Percentiles rank a stretch among this genome's conserved stretches.
Conservation (phyloP, 2,888 invertebrate species). For the Aplocera efformata region DNA sequence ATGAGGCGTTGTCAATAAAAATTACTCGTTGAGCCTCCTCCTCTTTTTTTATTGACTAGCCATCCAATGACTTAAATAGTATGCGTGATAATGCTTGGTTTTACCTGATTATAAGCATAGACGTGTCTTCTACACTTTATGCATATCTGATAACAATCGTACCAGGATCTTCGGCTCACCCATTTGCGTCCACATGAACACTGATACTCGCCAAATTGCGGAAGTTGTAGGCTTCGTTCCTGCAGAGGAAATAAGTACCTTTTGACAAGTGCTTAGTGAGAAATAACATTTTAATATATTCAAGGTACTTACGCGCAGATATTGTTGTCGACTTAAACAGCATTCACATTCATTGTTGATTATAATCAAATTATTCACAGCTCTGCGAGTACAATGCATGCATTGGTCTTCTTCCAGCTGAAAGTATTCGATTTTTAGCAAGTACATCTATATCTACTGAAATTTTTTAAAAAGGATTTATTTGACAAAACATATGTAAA, state of each 20-base stretch:
- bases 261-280: no score
- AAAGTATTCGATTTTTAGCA: conserved; percentile 1
- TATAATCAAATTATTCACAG: conserved; percentile 26
- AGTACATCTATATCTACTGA: not conserved
- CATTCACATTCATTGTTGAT: conserved; percentile 13
- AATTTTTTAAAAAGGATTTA: no score
- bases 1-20: no score
- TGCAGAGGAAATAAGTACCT: not conserved
- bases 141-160: conserved; percentile 38
- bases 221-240: conserved; percentile 13
- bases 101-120: conserved; percentile 36
- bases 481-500: no score
- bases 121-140: conserved; percentile 33
- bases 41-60: no score
- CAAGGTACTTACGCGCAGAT: not conserved
- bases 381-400: conserved; percentile 21
- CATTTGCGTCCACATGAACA: conserved; percentile 43
- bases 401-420: conserved; percentile 14
- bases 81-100: not conserved
- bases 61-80: no score
- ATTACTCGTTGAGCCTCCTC: no score
- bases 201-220: conserved; percentile 39
- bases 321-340: conserved; percentile 2
- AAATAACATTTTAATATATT: no score
- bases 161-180: conserved; percentile 46